Percentiles rank a stretch among this genome's conserved stretches.
These are phyloP conservation scores for Macropodus opercularis DNA, from an alignment of 2,797 vertebrate species.

Conservation along the genomic window DNA sequence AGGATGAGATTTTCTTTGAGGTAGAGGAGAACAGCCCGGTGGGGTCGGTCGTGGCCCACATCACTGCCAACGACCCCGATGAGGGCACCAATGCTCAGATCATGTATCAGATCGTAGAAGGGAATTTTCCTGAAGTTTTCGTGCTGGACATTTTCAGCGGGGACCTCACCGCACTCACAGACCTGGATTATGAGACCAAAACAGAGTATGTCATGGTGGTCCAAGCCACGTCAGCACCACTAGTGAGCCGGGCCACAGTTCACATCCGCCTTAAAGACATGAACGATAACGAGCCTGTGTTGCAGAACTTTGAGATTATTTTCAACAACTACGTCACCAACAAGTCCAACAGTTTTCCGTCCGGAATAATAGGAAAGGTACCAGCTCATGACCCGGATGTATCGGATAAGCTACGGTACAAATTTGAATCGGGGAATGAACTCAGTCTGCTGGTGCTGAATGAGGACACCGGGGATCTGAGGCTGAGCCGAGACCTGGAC, in stretches of 20 bases:
- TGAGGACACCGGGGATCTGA: conserved; percentile 90
- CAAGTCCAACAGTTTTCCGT: conserved; percentile 96
- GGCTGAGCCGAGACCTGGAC: conserved; percentile 91
- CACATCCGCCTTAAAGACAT: conserved; percentile 90
- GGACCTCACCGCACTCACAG: conserved; percentile 89
- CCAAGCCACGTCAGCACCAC: conserved; percentile 95
- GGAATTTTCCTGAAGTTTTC: conserved; percentile 94
- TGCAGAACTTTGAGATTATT: conserved; percentile 96
- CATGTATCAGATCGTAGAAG: conserved; percentile 98
- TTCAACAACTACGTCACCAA: conserved; percentile 99
- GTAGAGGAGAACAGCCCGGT: conserved; percentile 93
- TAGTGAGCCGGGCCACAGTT: conserved; percentile 95
- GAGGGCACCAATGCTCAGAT: conserved; percentile 97
- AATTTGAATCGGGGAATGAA: conserved; percentile 94
- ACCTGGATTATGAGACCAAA: conserved; percentile 94
- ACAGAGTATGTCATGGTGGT: conserved; percentile 94
- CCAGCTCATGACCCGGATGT: conserved; percentile 95
- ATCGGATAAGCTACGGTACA: conserved; percentile 91
- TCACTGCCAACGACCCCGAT: conserved; percentile 90
- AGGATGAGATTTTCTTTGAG: conserved; percentile 90
- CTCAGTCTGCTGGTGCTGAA: conserved; percentile 90
- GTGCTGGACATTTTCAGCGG: conserved; percentile 94
- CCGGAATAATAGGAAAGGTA: conserved; percentile 93
- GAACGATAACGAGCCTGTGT: conserved; percentile 91
- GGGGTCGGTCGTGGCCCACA: conserved; percentile 91